phyloP scores from a whole-genome alignment of 2,888 invertebrate genomes.

The Orthosia gracilis region DNA sequence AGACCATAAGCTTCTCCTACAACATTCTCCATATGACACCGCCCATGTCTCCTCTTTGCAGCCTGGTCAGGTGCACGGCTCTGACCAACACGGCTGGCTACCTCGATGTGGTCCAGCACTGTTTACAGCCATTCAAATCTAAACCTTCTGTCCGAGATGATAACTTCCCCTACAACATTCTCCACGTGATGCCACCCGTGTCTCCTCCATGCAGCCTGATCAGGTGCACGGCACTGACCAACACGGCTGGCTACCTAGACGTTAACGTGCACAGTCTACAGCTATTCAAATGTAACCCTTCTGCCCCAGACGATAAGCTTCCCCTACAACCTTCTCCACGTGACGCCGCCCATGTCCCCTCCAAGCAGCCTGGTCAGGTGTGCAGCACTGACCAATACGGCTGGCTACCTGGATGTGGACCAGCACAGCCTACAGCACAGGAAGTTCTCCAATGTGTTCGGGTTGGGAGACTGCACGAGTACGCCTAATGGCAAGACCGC shows the following conservation, averaged over 20 bases:
- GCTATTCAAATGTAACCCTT: slow-evolving; percentile 2
- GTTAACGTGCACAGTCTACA: slow-evolving; percentile 93
- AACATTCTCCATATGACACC: slow-evolving; percentile 97
- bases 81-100: slow-evolving; percentile 94
- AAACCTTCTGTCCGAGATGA: slow-evolving; percentile 70
- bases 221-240: slow-evolving; percentile 91
- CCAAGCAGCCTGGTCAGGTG: slow-evolving; percentile 62
- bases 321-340: slow-evolving; percentile 96
- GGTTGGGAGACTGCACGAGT: slow-evolving; percentile 97
- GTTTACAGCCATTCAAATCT: too few relatives aligned
- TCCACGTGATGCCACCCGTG: slow-evolving; percentile 98
- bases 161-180: slow-evolving; percentile 93
- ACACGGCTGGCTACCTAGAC: slow-evolving; percentile 94
- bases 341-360: slow-evolving; percentile 80
- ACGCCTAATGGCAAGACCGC: slow-evolving; percentile 98
- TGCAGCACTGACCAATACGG: slow-evolving; percentile 92
- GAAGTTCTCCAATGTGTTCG: slow-evolving; percentile 96
- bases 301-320: slow-evolving; percentile 75
- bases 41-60: slow-evolving; percentile 95
- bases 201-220: slow-evolving; percentile 90
- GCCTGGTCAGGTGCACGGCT: slow-evolving; percentile 77
- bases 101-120: slow-evolving; percentile 94
- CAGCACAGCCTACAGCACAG: slow-evolving; percentile 95
- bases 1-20: slow-evolving; percentile 91
- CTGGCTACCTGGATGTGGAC: slow-evolving; percentile 95